Conservation (phyloP, 2,888 invertebrate genomes). For the Nasonia oneida region DNA sequence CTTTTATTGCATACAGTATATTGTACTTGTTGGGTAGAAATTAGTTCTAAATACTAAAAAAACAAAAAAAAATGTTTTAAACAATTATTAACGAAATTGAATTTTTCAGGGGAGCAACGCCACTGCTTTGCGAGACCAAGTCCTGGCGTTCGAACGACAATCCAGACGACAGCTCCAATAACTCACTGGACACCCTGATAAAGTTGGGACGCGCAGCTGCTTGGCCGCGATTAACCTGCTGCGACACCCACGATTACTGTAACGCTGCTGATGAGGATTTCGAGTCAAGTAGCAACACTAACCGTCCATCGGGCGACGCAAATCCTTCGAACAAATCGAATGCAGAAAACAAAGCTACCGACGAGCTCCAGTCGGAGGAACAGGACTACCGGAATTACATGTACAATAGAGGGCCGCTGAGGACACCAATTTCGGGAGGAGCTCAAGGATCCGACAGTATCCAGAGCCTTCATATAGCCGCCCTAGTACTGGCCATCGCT, state of each 20-base stretch:
- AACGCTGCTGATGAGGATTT: conserved; percentile 64
- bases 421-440: background rate
- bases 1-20: background rate
- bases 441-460: background rate
- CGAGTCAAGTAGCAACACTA: conserved; percentile 48
- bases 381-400: background rate
- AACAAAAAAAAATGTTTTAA: background rate
- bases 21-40: background rate
- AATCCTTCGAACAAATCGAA: background rate
- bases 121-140: conserved; percentile 72
- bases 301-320: background rate
- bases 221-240: conserved; percentile 71
- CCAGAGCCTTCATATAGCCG: conserved; percentile 70
- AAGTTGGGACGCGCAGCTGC: conserved; percentile 29
- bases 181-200: conserved; percentile 57
- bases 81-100: background rate
- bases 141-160: conserved; percentile 68
- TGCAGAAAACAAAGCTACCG: background rate
- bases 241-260: conserved; percentile 72
- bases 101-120: conserved; percentile 69
- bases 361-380: background rate
- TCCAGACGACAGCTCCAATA: conserved; percentile 28
- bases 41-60: too few relatives aligned
- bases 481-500: conserved; percentile 69
- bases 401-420: background rate